A percentile compares a stretch with the other conserved stretches of the same genome.
Evolutionary conservation across 2,113 vertebrate species (phyloP).

Genomic region (Albula glossodonta): DNA sequence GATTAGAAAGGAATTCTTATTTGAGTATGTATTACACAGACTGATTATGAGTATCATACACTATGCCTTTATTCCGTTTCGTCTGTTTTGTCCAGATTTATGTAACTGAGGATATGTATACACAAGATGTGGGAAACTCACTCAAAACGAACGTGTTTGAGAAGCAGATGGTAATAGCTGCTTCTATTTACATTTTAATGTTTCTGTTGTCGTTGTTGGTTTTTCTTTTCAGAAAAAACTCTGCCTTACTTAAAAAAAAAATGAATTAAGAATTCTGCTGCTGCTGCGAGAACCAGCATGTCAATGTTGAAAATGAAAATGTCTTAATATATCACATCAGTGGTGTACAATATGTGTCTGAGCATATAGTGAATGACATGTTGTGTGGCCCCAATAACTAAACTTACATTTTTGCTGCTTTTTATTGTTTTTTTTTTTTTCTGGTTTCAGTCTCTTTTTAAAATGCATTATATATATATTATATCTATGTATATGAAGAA

Average conservation of each 20-base stretch:
- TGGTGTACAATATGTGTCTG: slow-evolving; percentile 50
- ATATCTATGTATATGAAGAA: slow-evolving; percentile 43
- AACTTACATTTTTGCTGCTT: slow-evolving; percentile 53
- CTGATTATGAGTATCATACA: background rate
- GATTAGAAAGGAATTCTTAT: background rate
- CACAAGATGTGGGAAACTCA: background rate
- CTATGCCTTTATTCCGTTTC: background rate
- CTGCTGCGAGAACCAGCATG: slow-evolving; percentile 51
- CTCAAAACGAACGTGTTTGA: background rate
- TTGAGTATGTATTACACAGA: background rate
- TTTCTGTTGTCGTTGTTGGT: background rate
- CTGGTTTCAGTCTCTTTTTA: slow-evolving; percentile 39
- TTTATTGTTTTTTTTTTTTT: slow-evolving; percentile 37
- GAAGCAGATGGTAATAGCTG: background rate
- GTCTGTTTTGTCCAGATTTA: background rate
- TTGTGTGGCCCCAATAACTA: slow-evolving; percentile 43
- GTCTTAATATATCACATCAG: slow-evolving; percentile 67
- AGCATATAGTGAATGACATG: slow-evolving; percentile 31
- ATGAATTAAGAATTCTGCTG: slow-evolving; percentile 25
- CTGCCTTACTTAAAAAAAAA: background rate
- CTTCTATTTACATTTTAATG: background rate
- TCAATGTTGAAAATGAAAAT: slow-evolving; percentile 53
- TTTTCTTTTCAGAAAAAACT: background rate
- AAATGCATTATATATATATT: slow-evolving; percentile 7
- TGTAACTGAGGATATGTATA: background rate